Evolutionary conservation across 2,113 vertebrate genomes (phyloP).

Genomic region (Tupaia chinensis): DNA sequence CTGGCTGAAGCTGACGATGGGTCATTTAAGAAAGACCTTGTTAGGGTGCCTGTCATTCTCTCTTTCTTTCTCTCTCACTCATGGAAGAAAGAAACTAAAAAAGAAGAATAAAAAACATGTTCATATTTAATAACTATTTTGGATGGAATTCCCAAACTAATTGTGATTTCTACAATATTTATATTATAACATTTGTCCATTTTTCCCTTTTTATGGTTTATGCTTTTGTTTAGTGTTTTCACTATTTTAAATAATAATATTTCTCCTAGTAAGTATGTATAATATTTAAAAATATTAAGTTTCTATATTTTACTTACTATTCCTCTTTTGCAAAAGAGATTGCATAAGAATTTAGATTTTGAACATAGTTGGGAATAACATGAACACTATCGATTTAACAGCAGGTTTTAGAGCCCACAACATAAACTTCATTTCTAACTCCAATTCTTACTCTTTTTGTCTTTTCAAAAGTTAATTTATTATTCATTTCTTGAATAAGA

Average conservation of each 20-base stretch:
- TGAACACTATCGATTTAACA: background rate
- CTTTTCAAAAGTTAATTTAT: too few species aligned
- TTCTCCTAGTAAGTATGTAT: background rate
- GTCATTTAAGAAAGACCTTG: too few species aligned
- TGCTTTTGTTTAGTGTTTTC: background rate
- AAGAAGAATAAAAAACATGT: background rate
- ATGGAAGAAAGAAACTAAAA: too few species aligned
- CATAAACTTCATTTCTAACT: background rate
- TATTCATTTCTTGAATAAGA: too few species aligned
- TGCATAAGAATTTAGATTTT: background rate
- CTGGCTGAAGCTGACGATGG: too few species aligned
- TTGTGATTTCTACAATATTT: background rate
- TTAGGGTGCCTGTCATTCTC: too few species aligned
- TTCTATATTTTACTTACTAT: background rate
- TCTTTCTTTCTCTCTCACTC: too few species aligned
- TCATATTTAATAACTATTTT: conserved; percentile 1
- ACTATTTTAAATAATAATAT: background rate
- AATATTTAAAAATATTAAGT: background rate
- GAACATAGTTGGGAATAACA: background rate
- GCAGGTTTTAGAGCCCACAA: background rate
- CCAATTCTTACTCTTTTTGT: background rate
- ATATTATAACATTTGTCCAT: background rate
- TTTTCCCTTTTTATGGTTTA: background rate
- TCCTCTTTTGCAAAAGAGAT: background rate
- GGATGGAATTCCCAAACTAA: background rate